phyloP scores from a whole-genome alignment of 1,140 invertebrate species.

The Drosophila saltans region DNA sequence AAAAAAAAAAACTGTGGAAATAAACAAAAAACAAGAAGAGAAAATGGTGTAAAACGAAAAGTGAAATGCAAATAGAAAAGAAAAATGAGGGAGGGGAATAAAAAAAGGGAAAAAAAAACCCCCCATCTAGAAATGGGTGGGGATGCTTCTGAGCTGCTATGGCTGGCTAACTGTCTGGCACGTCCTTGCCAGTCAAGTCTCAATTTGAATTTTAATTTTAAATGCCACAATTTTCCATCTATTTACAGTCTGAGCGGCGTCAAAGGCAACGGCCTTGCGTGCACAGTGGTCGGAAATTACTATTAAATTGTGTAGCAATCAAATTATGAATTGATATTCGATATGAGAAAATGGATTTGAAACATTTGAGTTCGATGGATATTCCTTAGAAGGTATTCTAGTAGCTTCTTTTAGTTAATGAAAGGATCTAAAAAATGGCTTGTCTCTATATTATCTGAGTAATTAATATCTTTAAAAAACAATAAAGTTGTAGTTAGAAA shows the following conservation, averaged over 20 bases:
- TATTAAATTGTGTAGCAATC: no score
- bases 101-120: not conserved
- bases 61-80: slow-evolving; percentile 76
- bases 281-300: slow-evolving; percentile 23
- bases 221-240: slow-evolving; percentile 80
- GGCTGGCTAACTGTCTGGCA: slow-evolving; percentile 44
- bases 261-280: slow-evolving; percentile 19
- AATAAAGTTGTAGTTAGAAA: no score
- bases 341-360: no score
- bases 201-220: slow-evolving; percentile 81
- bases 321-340: no score
- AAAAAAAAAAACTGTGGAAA: slow-evolving; percentile 13
- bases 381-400: no score
- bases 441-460: no score
- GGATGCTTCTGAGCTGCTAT: no score
- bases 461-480: no score
- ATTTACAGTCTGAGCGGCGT: slow-evolving; percentile 43
- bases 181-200: slow-evolving; percentile 78
- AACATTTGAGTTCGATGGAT: no score
- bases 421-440: no score
- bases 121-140: no score
- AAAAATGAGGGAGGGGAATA: slow-evolving; percentile 17
- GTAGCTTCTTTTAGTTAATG: no score
- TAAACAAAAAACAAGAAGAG: slow-evolving; percentile 51
- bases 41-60: slow-evolving; percentile 71